These are phyloP conservation scores for Coregonus suidteri DNA, from an alignment of 2,797 vertebrate species.

Conservation along the genomic window DNA sequence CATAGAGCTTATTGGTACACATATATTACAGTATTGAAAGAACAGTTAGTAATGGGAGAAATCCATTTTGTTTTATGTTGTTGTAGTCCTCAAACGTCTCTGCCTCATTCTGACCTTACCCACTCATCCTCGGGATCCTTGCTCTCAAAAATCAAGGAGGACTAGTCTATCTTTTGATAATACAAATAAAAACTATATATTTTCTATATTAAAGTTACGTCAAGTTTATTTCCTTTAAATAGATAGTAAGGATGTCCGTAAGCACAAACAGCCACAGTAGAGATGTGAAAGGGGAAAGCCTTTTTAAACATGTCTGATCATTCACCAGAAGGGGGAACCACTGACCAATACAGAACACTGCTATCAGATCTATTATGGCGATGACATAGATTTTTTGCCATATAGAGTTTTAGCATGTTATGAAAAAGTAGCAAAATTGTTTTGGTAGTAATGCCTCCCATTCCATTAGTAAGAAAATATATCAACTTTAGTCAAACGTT, in stretches of 20 bases:
- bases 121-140: neutral
- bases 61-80: neutral
- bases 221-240: neutral
- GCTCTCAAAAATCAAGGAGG: neutral
- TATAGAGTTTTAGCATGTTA: neutral
- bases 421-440: neutral
- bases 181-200: neutral
- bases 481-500: neutral
- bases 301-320: neutral
- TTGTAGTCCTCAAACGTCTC: neutral
- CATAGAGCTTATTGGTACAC: neutral
- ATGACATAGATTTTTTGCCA: neutral
- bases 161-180: neutral
- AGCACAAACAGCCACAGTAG: no score
- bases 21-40: neutral
- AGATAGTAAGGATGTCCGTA: no score
- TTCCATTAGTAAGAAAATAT: neutral
- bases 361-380: neutral
- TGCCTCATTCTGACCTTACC: neutral
- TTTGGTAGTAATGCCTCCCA: neutral
- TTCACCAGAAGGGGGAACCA: conserved; percentile 65
- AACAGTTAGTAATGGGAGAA: neutral
- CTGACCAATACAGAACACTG: conserved; percentile 33
- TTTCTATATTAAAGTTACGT: neutral
- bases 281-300: neutral